Evolutionary conservation across 1,140 invertebrate genomes (phyloP).

Genomic region (Calycopis cecrops): DNA sequence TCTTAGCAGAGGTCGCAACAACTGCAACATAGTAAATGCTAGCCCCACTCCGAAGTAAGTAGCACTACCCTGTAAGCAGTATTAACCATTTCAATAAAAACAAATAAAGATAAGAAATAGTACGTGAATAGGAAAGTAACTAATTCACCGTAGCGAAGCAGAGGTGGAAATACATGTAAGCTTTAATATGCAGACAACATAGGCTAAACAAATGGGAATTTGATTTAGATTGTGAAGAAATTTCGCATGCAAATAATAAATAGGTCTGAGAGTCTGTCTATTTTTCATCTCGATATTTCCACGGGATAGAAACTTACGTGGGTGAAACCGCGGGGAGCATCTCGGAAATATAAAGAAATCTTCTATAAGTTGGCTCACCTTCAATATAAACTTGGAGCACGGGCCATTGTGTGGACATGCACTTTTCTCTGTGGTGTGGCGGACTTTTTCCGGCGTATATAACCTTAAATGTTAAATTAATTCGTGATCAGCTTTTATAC

Average conservation of each 20-base stretch:
- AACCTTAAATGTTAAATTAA: slow-evolving; percentile 40
- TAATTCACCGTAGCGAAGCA: too few species aligned
- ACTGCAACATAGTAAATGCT: slow-evolving; percentile 44
- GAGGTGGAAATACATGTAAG: too few species aligned
- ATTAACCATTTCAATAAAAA: background rate
- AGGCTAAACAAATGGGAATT: too few species aligned
- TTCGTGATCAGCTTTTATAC: too few species aligned
- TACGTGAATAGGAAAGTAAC: background rate
- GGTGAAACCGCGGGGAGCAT: too few species aligned
- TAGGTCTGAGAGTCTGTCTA: too few species aligned
- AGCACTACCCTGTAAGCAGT: slow-evolving; percentile 46
- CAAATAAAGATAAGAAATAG: slow-evolving; percentile 3
- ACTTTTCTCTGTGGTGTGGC: slow-evolving; percentile 35
- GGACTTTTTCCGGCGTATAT: slow-evolving; percentile 63
- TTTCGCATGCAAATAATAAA: too few species aligned
- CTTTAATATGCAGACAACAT: too few species aligned
- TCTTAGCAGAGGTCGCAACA: slow-evolving; percentile 48
- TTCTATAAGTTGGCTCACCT: slow-evolving; percentile 25
- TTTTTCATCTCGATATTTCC: background rate
- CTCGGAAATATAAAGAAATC: too few species aligned
- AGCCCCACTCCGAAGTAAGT: slow-evolving; percentile 60
- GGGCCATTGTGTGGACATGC: slow-evolving; percentile 58
- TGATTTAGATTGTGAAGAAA: too few species aligned
- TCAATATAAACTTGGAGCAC: slow-evolving; percentile 51
- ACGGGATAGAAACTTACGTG: too few species aligned